Base-by-base conservation (phyloP, 1,140 invertebrate species). In the Trachymyrmex septentrionalis region DNA sequence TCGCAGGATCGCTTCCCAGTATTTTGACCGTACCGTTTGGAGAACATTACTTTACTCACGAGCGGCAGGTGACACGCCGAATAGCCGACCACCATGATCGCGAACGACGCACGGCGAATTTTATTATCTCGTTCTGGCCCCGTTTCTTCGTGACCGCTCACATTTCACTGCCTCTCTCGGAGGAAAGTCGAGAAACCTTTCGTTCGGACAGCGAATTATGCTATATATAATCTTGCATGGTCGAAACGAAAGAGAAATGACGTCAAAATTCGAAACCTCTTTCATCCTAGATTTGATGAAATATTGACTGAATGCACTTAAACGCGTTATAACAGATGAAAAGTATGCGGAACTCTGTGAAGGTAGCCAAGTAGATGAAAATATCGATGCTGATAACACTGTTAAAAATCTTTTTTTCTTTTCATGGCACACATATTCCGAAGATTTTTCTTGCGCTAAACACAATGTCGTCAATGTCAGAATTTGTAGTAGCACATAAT, bases 11-110 rank as follows among this genome's bases (percentile, higher is more conserved):
- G 30, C 34, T 71, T 69, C 63, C 55, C 61, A 14, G 21, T 85
- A 78, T 85, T 64, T 77, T 30, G 48, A 55, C 44, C 59, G 30
- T n/a, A 34, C 16, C 69, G 16, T 34, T 14, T 2, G 24, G 21
- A 30, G 59, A 53, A 78, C 75, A 64, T 88, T 34, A 82, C 63
- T 66, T 76, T 85, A 69, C 73, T 77, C 82, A 66, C 61, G 59
- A 55, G 69, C 77, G 50, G 75, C 87, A 69, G 77, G 88, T 87
- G 87, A 90, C 88, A 87, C 64, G 19, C 44, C 48, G 53, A 53
- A 61, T 27, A 19, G n/a, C 7, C 73, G 88, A 90, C 88, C 88
- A 90, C 88, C 88, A 77, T 89, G 85, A 73, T 89, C 87, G 87
- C 87, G 85, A 64, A 81, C 85, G 73, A 88, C 12, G 84, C 84